Evolutionary conservation across 1,140 invertebrate genomes (phyloP).

Genomic region (Wasmannia auropunctata): DNA sequence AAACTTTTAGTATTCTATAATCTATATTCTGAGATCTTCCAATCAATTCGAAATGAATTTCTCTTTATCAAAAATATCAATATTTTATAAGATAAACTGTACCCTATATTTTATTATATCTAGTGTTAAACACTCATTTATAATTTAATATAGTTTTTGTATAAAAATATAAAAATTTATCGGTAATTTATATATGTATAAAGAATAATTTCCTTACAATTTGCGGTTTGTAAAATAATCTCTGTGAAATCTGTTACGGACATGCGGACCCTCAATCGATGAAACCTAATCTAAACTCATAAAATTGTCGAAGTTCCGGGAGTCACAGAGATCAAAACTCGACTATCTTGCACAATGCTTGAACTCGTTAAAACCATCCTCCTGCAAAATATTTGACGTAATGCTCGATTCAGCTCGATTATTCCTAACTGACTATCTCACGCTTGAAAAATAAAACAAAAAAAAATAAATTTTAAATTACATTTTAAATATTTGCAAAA

Average conservation of each 20-base stretch:
- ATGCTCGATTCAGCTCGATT: not conserved
- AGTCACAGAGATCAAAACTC: not conserved
- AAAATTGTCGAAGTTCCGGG: conserved; percentile 55
- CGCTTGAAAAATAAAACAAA: not conserved
- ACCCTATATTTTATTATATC: not conserved
- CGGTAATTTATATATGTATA: not conserved
- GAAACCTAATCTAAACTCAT: conserved; percentile 61
- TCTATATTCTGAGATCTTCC: not conserved
- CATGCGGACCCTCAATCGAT: conserved; percentile 57
- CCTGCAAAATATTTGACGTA: not conserved
- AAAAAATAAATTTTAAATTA: not conserved
- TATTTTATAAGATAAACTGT: not conserved
- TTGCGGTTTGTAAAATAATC: conserved; percentile 63
- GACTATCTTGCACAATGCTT: conserved; percentile 26
- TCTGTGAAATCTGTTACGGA: conserved; percentile 41
- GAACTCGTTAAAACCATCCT: not conserved
- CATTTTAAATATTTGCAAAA: not conserved
- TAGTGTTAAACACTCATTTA: not conserved
- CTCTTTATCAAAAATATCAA: not conserved
- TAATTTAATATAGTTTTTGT: not conserved
- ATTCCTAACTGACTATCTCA: not conserved
- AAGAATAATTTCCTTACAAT: not conserved
- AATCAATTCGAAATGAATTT: not conserved
- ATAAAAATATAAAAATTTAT: not conserved
- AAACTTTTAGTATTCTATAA: not conserved